A percentile compares a stretch with the other conserved stretches of the same genome.
Evolutionary conservation across 2,113 vertebrate species (phyloP).

Genomic region (Dolichallabes microphthalmus): DNA sequence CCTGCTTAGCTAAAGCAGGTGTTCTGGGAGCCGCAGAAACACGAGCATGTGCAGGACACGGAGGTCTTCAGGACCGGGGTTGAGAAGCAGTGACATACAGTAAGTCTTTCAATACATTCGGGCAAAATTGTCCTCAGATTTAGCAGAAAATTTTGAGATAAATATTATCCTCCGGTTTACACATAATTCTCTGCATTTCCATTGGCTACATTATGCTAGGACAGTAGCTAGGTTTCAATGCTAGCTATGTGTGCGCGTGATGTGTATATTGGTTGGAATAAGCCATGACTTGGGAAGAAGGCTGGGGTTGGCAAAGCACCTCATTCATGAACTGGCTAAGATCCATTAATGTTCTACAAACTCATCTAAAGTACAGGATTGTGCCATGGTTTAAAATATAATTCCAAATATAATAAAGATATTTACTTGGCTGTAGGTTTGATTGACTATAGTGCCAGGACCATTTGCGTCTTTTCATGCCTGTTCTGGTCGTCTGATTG

Average conservation of each 20-base stretch:
- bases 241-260: background rate
- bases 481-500: background rate
- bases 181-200: background rate
- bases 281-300: background rate
- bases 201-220: background rate
- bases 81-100: too few relatives aligned
- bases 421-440: background rate
- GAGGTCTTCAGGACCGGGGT: too few relatives aligned
- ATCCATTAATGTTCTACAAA: background rate
- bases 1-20: too few relatives aligned
- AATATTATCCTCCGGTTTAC: background rate
- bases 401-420: background rate
- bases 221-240: background rate
- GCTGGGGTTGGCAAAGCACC: background rate
- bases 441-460: background rate
- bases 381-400: too few relatives aligned
- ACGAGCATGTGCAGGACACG: too few relatives aligned
- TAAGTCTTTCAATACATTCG: background rate
- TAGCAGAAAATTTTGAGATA: background rate
- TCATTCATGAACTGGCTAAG: background rate
- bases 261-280: background rate
- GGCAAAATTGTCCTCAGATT: background rate
- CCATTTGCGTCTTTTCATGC: background rate
- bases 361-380: background rate
- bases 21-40: too few relatives aligned